Evolutionary conservation across 2,113 vertebrate species (phyloP).

Genomic region (human): GRCh38 chr12:51820501-51821000

Average conservation of each 20-base stretch:
- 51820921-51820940: slow-evolving; percentile 91
- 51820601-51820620: slow-evolving; percentile 93
- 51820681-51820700: slow-evolving; percentile 90
- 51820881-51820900: slow-evolving; percentile 77
- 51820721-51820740: slow-evolving; percentile 87
- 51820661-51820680: slow-evolving; percentile 91
- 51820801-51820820: slow-evolving; percentile 93
- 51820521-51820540: slow-evolving; percentile 93
- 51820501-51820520: slow-evolving; percentile 92
- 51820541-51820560: slow-evolving; percentile 95
- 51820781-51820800: slow-evolving; percentile 91
- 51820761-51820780: slow-evolving; percentile 92
- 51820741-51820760: slow-evolving; percentile 92
- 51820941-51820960: slow-evolving; percentile 91
- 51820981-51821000: slow-evolving; percentile 92
- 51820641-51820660: slow-evolving; percentile 92
- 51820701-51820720: slow-evolving; percentile 92
- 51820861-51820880: slow-evolving; percentile 90
- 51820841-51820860: slow-evolving; percentile 88
- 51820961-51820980: slow-evolving; percentile 89
- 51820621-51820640: slow-evolving; percentile 92
- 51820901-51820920: slow-evolving; percentile 69
- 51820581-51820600: slow-evolving; percentile 83
- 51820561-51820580: slow-evolving; percentile 85
- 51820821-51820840: slow-evolving; percentile 87